Evolutionary conservation across 2,797 vertebrate species (phyloP).

Genomic region (Astyanax mexicanus): DNA sequence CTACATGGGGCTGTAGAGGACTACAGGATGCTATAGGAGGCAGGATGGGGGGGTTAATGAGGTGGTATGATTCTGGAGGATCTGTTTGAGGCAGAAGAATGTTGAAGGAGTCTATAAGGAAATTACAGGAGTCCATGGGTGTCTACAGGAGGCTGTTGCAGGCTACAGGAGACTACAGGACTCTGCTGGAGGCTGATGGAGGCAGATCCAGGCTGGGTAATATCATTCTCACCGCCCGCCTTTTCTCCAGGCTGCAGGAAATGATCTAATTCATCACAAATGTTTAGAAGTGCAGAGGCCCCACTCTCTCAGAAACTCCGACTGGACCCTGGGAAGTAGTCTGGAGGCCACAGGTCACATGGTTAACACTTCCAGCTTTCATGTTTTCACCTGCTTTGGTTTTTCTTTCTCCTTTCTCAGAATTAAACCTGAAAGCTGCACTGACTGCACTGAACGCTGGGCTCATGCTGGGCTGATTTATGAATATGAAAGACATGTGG

Average conservation of each 20-base stretch:
- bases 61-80: too few relatives aligned
- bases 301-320: conserved; percentile 26
- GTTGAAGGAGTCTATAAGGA: too few relatives aligned
- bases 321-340: conserved; percentile 21
- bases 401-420: not conserved
- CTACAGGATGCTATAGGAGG: too few relatives aligned
- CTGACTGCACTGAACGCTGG: not conserved
- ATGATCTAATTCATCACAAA: conserved; percentile 61
- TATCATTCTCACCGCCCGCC: conserved; percentile 18
- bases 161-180: too few relatives aligned
- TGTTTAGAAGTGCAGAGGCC: conserved; percentile 56
- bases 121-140: too few relatives aligned
- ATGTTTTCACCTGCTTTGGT: conserved; percentile 19
- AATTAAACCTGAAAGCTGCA: not conserved
- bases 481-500: not conserved
- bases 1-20: too few relatives aligned
- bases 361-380: conserved; percentile 29
- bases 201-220: conserved; percentile 17
- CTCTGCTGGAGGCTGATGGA: not conserved
- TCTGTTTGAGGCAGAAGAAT: too few relatives aligned
- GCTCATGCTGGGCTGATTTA: not conserved
- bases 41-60: too few relatives aligned
- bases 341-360: conserved; percentile 30
- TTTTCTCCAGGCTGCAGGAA: conserved; percentile 53
- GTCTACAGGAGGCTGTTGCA: too few relatives aligned